Base-by-base conservation (phyloP, 2,888 invertebrate species). In the Agrenia bidenticulata region DNA sequence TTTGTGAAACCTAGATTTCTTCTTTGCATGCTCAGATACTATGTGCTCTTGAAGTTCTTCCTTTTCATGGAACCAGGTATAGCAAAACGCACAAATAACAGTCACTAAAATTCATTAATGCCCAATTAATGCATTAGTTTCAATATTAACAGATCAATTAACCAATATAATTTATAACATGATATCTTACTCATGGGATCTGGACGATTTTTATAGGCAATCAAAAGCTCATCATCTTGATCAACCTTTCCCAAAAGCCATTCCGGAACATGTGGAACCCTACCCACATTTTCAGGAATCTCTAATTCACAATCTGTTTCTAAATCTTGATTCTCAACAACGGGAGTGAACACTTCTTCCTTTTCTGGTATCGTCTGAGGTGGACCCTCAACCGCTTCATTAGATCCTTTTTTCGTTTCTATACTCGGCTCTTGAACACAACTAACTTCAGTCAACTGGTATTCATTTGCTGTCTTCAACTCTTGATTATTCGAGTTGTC, bases 21-120 rank as follows among this genome's bases (percentile, higher is more conserved):
- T 67, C 17, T 65, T 27, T 49, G 49, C 61, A 60, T 73, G 73
- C 11, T 45, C 60, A n/a, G 53, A 23, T 27, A 57, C 65, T 45
- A 74, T 64, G 56, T 76, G 76, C 19, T 59, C 37, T 0, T 67
- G 56, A 9, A 76, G 57, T 15, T 72, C 70, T 9, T 64, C 45
- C 15, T 60, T 50, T 2, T 60, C 53, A 7, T 61, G 63, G 50
- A 69, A 68, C 74, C 74, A 75, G 2, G 64, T 54, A 50, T 76
- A 76, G 42, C 76, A 76, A 5, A 76, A 63, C 27, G 70, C 66
- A 50, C 76, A 76, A 64, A 76, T 72, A 1, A 57, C 58, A 2
- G 71, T 70, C 66, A 68, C 75, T 75, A 26, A n/a, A 53, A 63
- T 7, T 17, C 23, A 45, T 15, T 2, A 42, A 27, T 39, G 11